Conservation (phyloP, 2,797 vertebrate species). For the Danio jaintianensis region DNA sequence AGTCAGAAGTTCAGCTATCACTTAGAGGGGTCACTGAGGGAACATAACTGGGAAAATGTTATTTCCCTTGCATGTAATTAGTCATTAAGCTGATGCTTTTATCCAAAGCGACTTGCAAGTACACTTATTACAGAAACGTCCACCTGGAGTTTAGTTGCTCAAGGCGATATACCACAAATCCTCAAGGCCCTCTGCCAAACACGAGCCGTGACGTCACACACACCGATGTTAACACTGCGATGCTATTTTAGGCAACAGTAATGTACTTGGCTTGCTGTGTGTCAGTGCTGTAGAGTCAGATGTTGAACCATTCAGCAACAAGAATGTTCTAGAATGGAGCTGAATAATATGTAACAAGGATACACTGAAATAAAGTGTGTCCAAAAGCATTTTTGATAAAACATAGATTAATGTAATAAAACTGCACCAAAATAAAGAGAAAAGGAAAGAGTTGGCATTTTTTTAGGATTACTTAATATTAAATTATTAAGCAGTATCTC, state of each 20-base stretch:
- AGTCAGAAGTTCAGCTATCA: slow-evolving; percentile 43
- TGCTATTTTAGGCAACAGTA: neutral
- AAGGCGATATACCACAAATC: neutral
- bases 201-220: neutral
- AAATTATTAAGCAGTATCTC: too few species aligned
- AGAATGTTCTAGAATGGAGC: neutral
- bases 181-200: neutral
- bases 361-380: too few species aligned
- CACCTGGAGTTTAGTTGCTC: slow-evolving; percentile 16
- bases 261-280: neutral
- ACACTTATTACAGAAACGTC: slow-evolving; percentile 35
- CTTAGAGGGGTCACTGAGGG: slow-evolving; percentile 32
- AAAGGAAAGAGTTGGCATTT: too few species aligned
- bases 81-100: slow-evolving; percentile 47
- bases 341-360: too few species aligned
- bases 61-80: slow-evolving; percentile 46
- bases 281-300: neutral
- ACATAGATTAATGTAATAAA: too few species aligned
- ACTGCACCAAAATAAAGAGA: too few species aligned
- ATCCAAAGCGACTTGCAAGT: slow-evolving; percentile 37
- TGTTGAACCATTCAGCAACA: neutral
- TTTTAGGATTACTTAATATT: too few species aligned
- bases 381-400: too few species aligned
- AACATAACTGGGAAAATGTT: slow-evolving; percentile 37
- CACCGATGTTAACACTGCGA: neutral